Percentiles rank a stretch among this genome's conserved stretches.
These are phyloP conservation scores for Drosophila carrolli DNA, from an alignment of 1,140 invertebrate species.

Conservation along the genomic window DNA sequence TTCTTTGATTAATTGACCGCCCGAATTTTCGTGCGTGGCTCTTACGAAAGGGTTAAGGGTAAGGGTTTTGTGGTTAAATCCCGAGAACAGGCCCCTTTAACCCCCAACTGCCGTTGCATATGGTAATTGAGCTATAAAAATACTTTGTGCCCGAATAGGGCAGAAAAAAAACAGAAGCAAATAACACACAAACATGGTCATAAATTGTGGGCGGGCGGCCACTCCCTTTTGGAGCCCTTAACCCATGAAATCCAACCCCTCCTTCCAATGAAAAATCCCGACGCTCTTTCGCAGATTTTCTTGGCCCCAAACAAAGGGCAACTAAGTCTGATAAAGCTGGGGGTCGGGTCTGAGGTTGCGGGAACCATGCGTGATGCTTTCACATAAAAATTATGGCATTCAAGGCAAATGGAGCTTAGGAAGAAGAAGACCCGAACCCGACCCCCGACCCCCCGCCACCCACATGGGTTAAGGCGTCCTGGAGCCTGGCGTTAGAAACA, in stretches of 20 bases:
- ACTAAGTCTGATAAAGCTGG: slow-evolving; percentile 73
- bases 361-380: slow-evolving; percentile 77
- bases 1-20: slow-evolving; percentile 64
- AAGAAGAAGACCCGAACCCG: slow-evolving; percentile 25
- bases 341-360: slow-evolving; percentile 1
- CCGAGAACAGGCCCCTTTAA: background rate
- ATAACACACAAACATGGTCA: slow-evolving; percentile 62
- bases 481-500: slow-evolving; percentile 76
- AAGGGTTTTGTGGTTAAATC: background rate
- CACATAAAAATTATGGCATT: slow-evolving; percentile 83
- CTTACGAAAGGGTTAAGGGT: slow-evolving; percentile 21
- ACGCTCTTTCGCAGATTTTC: slow-evolving; percentile 55
- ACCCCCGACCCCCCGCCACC: background rate
- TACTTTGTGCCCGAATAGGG: slow-evolving; percentile 63
- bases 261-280: background rate
- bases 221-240: slow-evolving; percentile 3
- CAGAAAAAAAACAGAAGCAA: slow-evolving; percentile 19
- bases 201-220: slow-evolving; percentile 47
- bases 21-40: slow-evolving; percentile 22
- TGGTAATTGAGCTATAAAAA: slow-evolving; percentile 82
- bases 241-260: background rate
- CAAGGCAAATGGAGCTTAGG: slow-evolving; percentile 79
- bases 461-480: slow-evolving; percentile 1
- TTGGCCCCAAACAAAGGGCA: slow-evolving; percentile 43
- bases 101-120: slow-evolving; percentile 51